A percentile compares a stretch with the other conserved stretches of the same genome.
phyloP scores from a whole-genome alignment of 2,797 vertebrate species.

The Myotis myotis region DNA sequence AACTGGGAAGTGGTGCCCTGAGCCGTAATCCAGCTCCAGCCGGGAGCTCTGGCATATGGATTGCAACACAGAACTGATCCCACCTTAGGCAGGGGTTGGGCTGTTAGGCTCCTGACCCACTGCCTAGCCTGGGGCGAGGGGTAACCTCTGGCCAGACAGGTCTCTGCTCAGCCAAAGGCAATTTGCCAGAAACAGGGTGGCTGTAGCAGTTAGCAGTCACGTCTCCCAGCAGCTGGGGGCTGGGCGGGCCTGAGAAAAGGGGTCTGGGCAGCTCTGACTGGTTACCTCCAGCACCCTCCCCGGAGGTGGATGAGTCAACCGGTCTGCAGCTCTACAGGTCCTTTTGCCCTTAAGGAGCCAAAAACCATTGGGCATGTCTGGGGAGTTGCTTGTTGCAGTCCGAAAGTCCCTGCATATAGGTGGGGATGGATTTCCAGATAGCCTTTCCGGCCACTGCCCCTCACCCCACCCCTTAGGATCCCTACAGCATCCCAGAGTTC shows the following conservation, averaged over 20 bases:
- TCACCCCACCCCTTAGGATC: background rate
- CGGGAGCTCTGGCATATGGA: background rate
- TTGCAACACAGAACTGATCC: background rate
- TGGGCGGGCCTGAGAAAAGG: background rate
- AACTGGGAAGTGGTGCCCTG: background rate
- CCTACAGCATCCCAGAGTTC: background rate
- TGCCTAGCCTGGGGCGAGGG: background rate
- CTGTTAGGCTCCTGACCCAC: background rate
- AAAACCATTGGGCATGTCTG: background rate
- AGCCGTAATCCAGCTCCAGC: background rate
- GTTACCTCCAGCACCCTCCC: background rate
- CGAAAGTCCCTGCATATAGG: too few relatives aligned
- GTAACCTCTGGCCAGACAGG: background rate
- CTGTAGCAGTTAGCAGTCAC: background rate
- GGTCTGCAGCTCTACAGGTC: background rate
- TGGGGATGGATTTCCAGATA: background rate
- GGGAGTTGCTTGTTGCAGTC: background rate
- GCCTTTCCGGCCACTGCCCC: background rate
- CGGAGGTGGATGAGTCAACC: background rate
- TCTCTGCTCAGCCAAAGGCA: background rate
- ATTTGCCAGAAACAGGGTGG: background rate
- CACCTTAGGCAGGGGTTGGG: background rate
- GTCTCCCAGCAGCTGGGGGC: background rate
- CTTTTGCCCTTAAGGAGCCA: background rate
- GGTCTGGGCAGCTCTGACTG: background rate